Conservation (phyloP, 2,113 vertebrate species). For the Propithecus coquereli region DNA sequence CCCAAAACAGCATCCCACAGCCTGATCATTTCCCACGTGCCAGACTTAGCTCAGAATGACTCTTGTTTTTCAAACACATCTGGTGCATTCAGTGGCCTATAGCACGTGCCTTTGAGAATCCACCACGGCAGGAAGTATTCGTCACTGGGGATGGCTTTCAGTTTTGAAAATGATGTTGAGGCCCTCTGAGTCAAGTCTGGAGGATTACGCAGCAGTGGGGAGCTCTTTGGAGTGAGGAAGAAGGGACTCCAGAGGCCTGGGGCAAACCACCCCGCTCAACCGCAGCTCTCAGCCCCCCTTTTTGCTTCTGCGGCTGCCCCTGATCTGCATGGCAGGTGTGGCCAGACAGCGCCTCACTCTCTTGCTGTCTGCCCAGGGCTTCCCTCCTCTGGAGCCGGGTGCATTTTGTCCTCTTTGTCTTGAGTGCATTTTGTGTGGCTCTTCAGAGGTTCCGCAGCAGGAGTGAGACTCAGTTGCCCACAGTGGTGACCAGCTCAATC, state of each 20-base stretch:
- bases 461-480: not conserved
- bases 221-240: not conserved
- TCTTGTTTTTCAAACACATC: not conserved
- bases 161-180: not conserved
- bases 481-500: not conserved
- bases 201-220: not conserved
- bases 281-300: fast-evolving
- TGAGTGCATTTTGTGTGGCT: not conserved
- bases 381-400: not conserved
- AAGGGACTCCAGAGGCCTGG: not conserved
- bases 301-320: no score
- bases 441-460: not conserved
- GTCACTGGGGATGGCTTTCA: not conserved
- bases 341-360: fast-evolving
- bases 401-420: not conserved
- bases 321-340: not conserved
- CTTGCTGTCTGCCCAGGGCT: not conserved
- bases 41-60: not conserved
- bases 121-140: not conserved
- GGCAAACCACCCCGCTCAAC: no score
- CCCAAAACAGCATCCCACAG: not conserved
- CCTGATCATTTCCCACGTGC: not conserved
- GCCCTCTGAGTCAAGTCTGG: not conserved
- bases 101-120: not conserved
- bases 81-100: not conserved